Conservation (phyloP, 2,113 vertebrate species). For the Anguilla japonica region DNA sequence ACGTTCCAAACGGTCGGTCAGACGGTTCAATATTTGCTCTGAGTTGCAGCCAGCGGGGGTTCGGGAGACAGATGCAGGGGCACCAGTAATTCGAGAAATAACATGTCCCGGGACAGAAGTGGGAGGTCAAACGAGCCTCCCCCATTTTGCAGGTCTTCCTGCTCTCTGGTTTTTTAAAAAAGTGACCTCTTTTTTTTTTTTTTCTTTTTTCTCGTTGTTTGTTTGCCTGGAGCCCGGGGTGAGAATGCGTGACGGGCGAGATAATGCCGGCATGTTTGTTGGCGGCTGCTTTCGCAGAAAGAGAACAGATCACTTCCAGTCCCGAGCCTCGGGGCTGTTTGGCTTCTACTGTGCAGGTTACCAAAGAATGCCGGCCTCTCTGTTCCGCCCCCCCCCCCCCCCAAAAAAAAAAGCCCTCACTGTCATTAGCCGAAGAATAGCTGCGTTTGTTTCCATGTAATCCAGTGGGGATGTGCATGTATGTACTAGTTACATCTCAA, state of each 20-base stretch:
- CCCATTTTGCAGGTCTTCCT: background rate
- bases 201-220: background rate
- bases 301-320: background rate
- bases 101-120: background rate
- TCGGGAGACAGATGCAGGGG: background rate
- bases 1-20: background rate
- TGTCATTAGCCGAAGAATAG: slow-evolving; percentile 1
- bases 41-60: background rate
- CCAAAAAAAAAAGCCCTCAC: background rate
- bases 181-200: no score
- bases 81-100: background rate
- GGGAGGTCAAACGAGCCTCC: background rate
- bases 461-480: slow-evolving; percentile 51
- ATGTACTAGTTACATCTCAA: slow-evolving; percentile 46
- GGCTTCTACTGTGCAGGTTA: slow-evolving; percentile 18
- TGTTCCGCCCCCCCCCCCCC: background rate
- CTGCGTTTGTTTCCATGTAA: slow-evolving; percentile 46
- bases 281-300: background rate
- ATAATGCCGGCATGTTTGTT: background rate
- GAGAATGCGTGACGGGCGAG: background rate
- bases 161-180: background rate
- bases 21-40: slow-evolving; percentile 17
- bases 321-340: background rate
- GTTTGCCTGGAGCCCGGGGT: background rate
- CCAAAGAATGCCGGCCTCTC: slow-evolving; percentile 11